phyloP scores from a whole-genome alignment of 2,113 vertebrate genomes.

The Stomatorhinus ivindoensis region DNA sequence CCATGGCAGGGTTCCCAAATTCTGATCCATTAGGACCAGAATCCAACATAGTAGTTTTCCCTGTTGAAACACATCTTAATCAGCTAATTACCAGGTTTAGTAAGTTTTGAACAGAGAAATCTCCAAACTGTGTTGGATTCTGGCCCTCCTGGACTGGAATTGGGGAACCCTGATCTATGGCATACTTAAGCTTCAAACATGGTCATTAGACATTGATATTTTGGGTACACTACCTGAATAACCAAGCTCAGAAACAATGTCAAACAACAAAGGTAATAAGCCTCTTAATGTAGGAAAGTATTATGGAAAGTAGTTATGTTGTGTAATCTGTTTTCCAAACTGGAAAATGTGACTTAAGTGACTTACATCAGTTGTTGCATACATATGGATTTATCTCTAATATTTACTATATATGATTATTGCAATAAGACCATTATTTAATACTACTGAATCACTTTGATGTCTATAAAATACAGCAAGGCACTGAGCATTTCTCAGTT shows the following conservation, averaged over 20 bases:
- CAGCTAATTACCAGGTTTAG: background rate
- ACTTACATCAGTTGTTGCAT: background rate
- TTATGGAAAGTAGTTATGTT: background rate
- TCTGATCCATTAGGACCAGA: background rate
- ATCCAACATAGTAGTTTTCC: background rate
- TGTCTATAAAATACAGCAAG: background rate
- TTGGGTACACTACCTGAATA: background rate
- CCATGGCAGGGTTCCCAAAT: background rate
- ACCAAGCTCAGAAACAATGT: background rate
- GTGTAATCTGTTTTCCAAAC: background rate
- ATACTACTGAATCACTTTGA: background rate
- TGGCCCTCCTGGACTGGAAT: background rate
- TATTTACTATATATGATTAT: background rate
- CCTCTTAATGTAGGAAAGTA: background rate
- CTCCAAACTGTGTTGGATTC: background rate
- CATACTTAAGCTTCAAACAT: background rate
- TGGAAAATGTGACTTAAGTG: background rate
- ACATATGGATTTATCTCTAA: background rate
- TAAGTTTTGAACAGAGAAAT: background rate
- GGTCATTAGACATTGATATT: background rate
- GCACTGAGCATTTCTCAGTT: background rate
- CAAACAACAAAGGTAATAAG: background rate
- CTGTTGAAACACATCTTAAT: background rate
- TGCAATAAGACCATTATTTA: background rate
- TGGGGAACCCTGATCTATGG: background rate